Conservation (phyloP, 2,113 vertebrate species). For the Aspiorhynchus laticeps region DNA sequence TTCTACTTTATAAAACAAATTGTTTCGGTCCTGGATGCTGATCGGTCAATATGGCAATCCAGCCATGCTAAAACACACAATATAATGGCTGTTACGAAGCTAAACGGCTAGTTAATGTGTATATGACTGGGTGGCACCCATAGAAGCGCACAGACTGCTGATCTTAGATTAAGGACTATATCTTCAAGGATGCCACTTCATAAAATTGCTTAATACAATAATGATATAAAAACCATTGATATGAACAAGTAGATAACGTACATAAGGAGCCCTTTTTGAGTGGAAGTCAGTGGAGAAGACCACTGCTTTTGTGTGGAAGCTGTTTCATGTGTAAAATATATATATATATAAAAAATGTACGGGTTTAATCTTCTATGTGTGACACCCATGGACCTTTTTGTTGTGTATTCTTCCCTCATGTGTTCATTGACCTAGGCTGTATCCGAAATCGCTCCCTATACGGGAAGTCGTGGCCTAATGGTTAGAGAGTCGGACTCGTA, state of each 20-base stretch:
- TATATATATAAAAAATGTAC: neutral
- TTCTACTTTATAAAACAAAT: conserved; percentile 22
- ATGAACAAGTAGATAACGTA: neutral
- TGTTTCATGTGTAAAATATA: too few species aligned
- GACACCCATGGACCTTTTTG: too few species aligned
- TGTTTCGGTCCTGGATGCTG: neutral
- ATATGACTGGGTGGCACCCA: neutral
- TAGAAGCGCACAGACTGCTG: neutral
- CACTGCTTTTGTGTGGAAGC: too few species aligned
- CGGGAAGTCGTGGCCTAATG: too few species aligned
- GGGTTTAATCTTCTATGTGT: neutral
- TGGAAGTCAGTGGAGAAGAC: neutral
- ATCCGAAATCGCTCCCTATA: too few species aligned
- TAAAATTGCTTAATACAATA: neutral
- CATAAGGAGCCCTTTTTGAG: neutral
- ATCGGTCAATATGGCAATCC: neutral
- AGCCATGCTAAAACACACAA: conserved; percentile 1
- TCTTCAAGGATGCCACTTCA: neutral
- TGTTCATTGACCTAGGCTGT: too few species aligned
- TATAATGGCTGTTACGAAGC: neutral
- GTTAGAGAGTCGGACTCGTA: too few species aligned
- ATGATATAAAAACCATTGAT: neutral
- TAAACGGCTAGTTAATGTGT: neutral
- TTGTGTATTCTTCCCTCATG: too few species aligned
- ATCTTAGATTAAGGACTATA: neutral